Evolutionary conservation across 2,113 vertebrate species (phyloP), one percentile per base, ranked within the genome.

Genomic region (Thamnophis sirtalis): DNA sequence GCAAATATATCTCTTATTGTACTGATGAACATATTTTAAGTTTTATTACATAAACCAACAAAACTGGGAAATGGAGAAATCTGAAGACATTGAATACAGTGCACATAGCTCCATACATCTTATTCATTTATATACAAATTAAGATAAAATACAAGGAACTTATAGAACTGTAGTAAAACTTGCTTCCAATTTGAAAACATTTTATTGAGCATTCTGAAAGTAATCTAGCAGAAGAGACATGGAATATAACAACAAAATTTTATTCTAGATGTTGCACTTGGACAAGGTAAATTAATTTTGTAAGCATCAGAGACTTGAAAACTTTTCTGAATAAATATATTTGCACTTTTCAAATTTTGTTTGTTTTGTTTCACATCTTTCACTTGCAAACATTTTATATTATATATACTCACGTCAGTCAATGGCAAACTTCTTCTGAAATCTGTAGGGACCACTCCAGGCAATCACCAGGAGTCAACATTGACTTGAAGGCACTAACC

Each of bases 321-420:
- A 91, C 80, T 92, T 91, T 90, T 48, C 89, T 94, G 93, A 96
- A 96, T 96, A 94, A 89, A 95, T 91, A 33, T 49, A 28, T 86
- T 58, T 85, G 51, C 43, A 33, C 8, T 94, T 93, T 60, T 58
- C 22, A 58, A 2, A 24, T 58, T 7, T 24, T 58, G 56, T 56
- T 58, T 58, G 56, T 26, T 24, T 93, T 94, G 95, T 96, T 93
- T 94, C 91, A 92, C 89, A 84, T 93, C 88, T 93, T 95, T 96
- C 89, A 95, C 95, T 84, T 84, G 90, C 87, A 95, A 94, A 68
- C 95, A 95, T 94, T 95, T 94, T 91, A n/a, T n/a, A n/a, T n/a
- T n/a, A n/a, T n/a, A n/a, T n/a, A n/a, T n/a, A n/a, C n/a, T n/a
- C n/a, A n/a, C n/a, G n/a, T n/a, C n/a, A n/a, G 63, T 10, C 28